phyloP scores from a whole-genome alignment of 2,888 invertebrate genomes.

The Tethea ocularis region DNA sequence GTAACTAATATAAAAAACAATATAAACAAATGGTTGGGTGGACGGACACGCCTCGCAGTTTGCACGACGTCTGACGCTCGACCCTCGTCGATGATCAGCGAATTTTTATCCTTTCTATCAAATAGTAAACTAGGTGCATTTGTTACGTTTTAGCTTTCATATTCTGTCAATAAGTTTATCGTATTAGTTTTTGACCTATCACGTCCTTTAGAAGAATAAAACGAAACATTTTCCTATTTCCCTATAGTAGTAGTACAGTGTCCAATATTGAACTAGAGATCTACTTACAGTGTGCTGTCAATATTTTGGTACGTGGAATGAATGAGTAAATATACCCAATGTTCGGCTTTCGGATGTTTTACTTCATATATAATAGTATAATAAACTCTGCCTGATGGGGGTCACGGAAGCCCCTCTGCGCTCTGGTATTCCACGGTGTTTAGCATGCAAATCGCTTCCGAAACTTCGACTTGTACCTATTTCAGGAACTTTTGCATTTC shows the following conservation, averaged over 20 bases:
- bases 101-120: conserved; percentile 54
- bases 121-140: conserved; percentile 37
- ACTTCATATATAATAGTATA: neutral
- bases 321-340: neutral
- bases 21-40: conserved; percentile 51
- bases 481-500: conserved; percentile 45
- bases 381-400: neutral
- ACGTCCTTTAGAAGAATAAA: neutral
- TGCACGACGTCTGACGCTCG: conserved; percentile 29
- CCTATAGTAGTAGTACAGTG: too few relatives aligned
- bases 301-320: neutral
- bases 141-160: conserved; percentile 24
- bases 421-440: conserved; percentile 38
- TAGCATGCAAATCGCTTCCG: conserved; percentile 54
- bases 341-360: neutral
- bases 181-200: neutral
- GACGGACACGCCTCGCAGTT: conserved; percentile 51
- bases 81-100: conserved; percentile 52
- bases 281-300: neutral
- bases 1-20: conserved; percentile 31
- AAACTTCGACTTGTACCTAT: conserved; percentile 44
- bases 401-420: conserved; percentile 13
- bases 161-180: neutral
- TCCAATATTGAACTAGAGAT: neutral
- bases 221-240: neutral